Base-by-base conservation (phyloP, 2,113 vertebrate genomes). In the Propithecus coquereli region DNA sequence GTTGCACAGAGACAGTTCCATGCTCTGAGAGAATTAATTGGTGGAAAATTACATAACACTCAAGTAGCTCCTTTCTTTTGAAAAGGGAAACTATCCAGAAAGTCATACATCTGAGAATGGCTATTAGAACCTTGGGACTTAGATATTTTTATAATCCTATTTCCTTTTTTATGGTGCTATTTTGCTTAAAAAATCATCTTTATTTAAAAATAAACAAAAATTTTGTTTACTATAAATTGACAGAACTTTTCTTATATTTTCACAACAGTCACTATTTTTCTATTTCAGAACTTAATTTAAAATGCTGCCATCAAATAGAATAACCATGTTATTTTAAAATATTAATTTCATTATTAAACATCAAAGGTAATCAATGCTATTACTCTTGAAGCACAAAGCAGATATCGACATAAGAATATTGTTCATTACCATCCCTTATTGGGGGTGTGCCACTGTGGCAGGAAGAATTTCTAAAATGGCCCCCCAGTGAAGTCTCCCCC, bases 351-450 rank as follows among this genome's bases (percentile, higher is more conserved):
- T 87, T 88, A 80, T 13, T 23, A 63, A 66, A 63, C 54, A 20
- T 52, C 30, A 52, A 80, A 57, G n/a, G 12, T 50, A 57, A 52
- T 27, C 25, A 52, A 1, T 77, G 13, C 30, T 23, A 30, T 47
- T 57, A 17, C 7, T 92, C 47, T 66, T 32, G 30, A 83, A 84
- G 4, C 20, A 82, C 32, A 80, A 74, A 40, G 27, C 81, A 47
- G 3, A 2, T 45, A 34, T 68, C 52, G 74, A 43, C 6, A 45
- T n/a, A 14, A 17, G 27, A 54, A 40, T 22, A 20, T 6, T 59
- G 2, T n/a, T 50, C 43, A 18, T 37, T 14, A 23, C 32, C n/a
- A 2, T 0, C 5, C 18, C 5, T 45, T 68, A 12, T 0, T n/a
- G 30, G 17, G 37, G 20, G 40, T 32, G 2, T 30, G 20, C 32